Evolutionary conservation across 2,888 invertebrate genomes (phyloP), one percentile per base, ranked within the genome.

Genomic region (Drosophila lacicola): DNA sequence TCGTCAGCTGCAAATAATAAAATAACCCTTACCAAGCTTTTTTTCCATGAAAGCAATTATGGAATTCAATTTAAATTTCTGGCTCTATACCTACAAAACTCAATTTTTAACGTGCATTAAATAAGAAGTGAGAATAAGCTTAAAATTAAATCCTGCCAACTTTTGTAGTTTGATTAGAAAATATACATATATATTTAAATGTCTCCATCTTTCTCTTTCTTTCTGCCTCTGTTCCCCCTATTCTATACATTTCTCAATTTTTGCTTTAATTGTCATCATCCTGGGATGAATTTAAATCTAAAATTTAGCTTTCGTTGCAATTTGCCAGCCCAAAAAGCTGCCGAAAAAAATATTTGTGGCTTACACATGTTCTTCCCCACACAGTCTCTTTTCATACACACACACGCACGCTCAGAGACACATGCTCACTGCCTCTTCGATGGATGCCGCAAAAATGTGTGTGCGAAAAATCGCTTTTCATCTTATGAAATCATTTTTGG

Each of bases 401-500:
- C 19, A 29, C 19, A 10, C 45, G 45, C 45, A 17, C 5, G 10
- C 44, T 8, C 36, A 9, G 6, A n/a, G 21, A 37, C 11, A 50
- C 25, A 14, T 19, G 41, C 33, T 17, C 10, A 10, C 33, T 10
- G 34, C 33, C 19, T 14, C 5, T 25, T 39, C 13, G 5, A 25
- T 56, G 62, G 60, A 41, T 21, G 25, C 61, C 47, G 41, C 45
- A 56, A 63, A 64, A 75, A 77, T 70, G 67, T 72, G 64, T 76
- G 75, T 67, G 70, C 76, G 62, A 77, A 75, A 79, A 74, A 74
- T 74, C 64, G 74, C 75, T 84, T 86, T 87, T 87, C 82, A 84
- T 82, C 82, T 87, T 82, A 80, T 80, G 68, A 81, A 88, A 87
- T 81, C 75, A 76, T 87, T 81, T 76, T 70, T 79, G 78, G 70